phyloP scores from a whole-genome alignment of 2,888 invertebrate species.

The Margaritifera margaritifera region DNA sequence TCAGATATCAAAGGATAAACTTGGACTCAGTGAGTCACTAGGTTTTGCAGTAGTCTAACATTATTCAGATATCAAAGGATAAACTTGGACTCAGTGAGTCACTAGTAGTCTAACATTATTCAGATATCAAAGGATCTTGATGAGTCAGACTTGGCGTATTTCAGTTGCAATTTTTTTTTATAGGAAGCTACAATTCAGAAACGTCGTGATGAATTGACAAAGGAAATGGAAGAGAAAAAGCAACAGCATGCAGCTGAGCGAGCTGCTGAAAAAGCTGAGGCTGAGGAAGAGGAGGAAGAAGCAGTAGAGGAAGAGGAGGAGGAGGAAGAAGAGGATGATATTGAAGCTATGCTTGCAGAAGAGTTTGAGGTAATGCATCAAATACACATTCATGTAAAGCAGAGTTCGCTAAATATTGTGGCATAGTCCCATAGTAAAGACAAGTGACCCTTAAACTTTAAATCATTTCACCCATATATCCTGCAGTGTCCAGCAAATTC shows the following conservation, averaged over 20 bases:
- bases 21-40: no score
- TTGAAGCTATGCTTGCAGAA: conserved; percentile 68
- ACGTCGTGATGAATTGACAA: conserved; percentile 66
- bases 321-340: conserved; percentile 69
- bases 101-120: no score
- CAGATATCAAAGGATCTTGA: no score
- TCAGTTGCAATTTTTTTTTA: conserved; percentile 1
- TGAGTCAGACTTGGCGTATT: not conserved
- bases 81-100: no score
- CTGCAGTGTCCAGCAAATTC: no score
- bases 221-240: conserved; percentile 59
- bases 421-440: no score
- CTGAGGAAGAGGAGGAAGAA: conserved; percentile 58
- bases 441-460: no score
- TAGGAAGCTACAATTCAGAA: conserved; percentile 67
- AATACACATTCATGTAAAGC: not conserved
- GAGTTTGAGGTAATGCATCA: conserved; percentile 66
- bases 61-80: no score
- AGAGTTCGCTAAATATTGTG: no score
- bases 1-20: no score
- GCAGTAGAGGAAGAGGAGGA: conserved; percentile 67
- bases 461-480: no score
- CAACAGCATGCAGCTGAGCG: conserved; percentile 47
- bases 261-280: conserved; percentile 46
- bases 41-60: no score